Evolutionary conservation across 2,888 invertebrate species (phyloP).

Genomic region (Coenonympha glycerion): DNA sequence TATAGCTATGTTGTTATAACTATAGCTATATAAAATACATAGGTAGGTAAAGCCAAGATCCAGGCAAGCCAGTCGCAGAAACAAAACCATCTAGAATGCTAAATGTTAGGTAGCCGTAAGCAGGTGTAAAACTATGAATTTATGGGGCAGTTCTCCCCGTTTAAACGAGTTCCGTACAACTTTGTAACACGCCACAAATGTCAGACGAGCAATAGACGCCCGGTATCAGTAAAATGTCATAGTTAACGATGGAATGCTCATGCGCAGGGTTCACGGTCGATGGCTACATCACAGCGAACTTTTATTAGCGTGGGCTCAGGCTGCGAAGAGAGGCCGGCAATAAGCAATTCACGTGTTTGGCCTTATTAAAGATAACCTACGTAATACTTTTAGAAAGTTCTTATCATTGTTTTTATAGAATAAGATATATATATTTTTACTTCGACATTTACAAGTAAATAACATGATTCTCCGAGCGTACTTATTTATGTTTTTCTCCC

Average conservation of each 20-base stretch:
- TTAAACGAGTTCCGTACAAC: slow-evolving; percentile 44
- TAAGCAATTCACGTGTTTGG: neutral
- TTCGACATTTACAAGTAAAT: too few species aligned
- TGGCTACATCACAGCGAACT: slow-evolving; percentile 26
- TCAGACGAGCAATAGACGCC: slow-evolving; percentile 37
- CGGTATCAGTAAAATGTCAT: slow-evolving; percentile 67
- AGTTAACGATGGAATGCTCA: slow-evolving; percentile 58
- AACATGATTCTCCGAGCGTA: neutral
- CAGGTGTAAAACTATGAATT: slow-evolving; percentile 41
- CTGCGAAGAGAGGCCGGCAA: slow-evolving; percentile 6
- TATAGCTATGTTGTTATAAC: too few species aligned
- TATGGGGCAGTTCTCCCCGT: slow-evolving; percentile 36
- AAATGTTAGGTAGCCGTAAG: slow-evolving; percentile 21
- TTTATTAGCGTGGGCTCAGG: slow-evolving; percentile 21
- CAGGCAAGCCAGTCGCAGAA: neutral
- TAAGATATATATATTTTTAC: too few species aligned
- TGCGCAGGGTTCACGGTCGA: slow-evolving; percentile 57
- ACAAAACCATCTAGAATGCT: slow-evolving; percentile 1
- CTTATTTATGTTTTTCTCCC: neutral
- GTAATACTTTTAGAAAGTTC: too few species aligned
- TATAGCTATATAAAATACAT: neutral
- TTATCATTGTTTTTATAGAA: too few species aligned
- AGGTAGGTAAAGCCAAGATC: too few species aligned
- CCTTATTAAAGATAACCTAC: too few species aligned
- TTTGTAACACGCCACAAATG: slow-evolving; percentile 52